phyloP scores from a whole-genome alignment of 2,113 vertebrate genomes.

The Calyptomena viridis region DNA sequence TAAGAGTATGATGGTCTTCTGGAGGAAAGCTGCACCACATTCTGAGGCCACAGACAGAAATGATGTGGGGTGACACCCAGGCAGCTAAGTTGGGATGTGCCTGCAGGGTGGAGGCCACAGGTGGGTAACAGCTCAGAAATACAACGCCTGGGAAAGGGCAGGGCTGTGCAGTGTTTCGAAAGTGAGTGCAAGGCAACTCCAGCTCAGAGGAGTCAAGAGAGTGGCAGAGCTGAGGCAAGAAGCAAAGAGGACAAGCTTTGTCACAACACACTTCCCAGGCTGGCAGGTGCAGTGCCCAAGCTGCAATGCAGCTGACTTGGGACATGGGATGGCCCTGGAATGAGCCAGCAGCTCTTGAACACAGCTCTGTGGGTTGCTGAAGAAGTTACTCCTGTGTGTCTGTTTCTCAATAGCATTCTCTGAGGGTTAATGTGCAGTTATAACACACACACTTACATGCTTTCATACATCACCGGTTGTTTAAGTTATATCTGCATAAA shows the following conservation, averaged over 20 bases:
- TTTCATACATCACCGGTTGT: conserved; percentile 30
- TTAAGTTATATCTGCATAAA: conserved; percentile 54
- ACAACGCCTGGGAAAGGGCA: not conserved
- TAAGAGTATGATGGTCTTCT: not conserved
- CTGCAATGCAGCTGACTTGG: not conserved
- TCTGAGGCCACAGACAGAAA: not conserved
- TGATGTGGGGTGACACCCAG: fast-evolving
- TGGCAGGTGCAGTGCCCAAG: not conserved
- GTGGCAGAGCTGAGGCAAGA: not conserved
- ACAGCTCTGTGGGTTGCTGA: not conserved
- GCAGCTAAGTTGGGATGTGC: not conserved
- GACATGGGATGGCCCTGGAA: not conserved
- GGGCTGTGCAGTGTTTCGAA: not conserved
- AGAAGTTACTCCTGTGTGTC: not conserved
- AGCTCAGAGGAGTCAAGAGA: not conserved
- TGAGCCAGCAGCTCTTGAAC: not conserved
- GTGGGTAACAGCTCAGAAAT: not conserved
- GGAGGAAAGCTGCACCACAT: not conserved
- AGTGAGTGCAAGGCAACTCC: not conserved
- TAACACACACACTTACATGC: not conserved
- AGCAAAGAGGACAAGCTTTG: not conserved
- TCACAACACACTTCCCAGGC: not conserved
- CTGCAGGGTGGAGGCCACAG: not conserved
- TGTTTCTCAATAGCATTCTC: not conserved
- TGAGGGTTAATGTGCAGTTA: not conserved